Percentiles rank a stretch among this genome's conserved stretches.
Conservation (phyloP, 2,888 invertebrate genomes). For the Leptinotarsa peninsularis region DNA sequence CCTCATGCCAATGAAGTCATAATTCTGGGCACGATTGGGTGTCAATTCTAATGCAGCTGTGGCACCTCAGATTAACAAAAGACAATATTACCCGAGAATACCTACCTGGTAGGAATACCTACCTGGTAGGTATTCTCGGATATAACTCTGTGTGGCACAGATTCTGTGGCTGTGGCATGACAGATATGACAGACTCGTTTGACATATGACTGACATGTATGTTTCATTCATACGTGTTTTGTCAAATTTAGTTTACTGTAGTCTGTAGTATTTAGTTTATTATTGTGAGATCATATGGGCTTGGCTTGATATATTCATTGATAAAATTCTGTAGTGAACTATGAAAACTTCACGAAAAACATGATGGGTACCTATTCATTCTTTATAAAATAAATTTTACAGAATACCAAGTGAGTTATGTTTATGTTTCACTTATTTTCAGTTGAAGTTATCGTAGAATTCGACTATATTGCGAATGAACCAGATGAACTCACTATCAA, state of each 20-base stretch:
- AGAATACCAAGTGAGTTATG: slow-evolving; percentile 15
- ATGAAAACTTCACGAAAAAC: slow-evolving; percentile 38
- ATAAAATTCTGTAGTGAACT: slow-evolving; percentile 28
- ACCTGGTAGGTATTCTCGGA: too few relatives aligned
- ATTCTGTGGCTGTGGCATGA: too few relatives aligned
- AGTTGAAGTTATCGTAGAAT: slow-evolving; percentile 88
- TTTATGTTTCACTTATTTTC: slow-evolving; percentile 51
- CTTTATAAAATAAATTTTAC: background rate
- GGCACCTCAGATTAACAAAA: too few relatives aligned
- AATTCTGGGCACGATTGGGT: too few relatives aligned
- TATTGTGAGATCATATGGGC: slow-evolving; percentile 30
- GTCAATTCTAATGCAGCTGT: too few relatives aligned
- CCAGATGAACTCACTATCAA: slow-evolving; percentile 85
- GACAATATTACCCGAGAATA: too few relatives aligned
- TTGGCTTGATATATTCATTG: slow-evolving; percentile 23
- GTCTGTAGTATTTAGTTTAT: slow-evolving; percentile 23
- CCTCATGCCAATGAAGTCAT: too few relatives aligned
- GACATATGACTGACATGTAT: background rate
- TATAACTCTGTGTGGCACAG: too few relatives aligned
- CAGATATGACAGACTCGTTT: background rate
- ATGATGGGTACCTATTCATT: slow-evolving; percentile 45
- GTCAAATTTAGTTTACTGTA: background rate
- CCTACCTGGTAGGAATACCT: too few relatives aligned
- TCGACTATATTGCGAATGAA: slow-evolving; percentile 87
- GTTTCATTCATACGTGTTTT: slow-evolving; percentile 1